Evolutionary conservation across 2,888 invertebrate species (phyloP), one percentile per base, ranked within the genome.

Genomic region (Pyrgus malvae): DNA sequence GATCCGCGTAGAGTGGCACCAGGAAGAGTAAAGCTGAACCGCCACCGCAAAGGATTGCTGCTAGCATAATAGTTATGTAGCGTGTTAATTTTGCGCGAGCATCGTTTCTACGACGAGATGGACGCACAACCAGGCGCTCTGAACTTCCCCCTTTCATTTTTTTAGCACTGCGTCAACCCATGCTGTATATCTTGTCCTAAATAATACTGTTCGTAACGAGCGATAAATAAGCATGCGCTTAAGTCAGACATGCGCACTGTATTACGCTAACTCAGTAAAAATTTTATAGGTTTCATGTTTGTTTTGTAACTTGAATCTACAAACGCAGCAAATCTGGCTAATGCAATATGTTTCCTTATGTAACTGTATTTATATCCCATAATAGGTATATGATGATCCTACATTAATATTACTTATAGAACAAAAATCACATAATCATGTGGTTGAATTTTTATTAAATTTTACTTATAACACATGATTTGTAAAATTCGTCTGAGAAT

Each of bases 141-240:
- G 87, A 87, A 68, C 89, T 87, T 68, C 90, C 89, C 63, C 90
- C 87, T 65, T 88, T 76, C 90, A 90, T 90, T 73, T 82, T n/a
- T 57, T 63, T 60, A 68, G 67, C 74, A 79, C 72, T 82, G 79
- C 82, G 82, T 88, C 88, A 88, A 81, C 83, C 86, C 88, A 88
- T 88, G 75, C 70, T 79, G 80, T 68, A 62, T 65, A 66, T 72
- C 72, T 73, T 77, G 71, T 66, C 69, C 75, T 58, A 70, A 67
- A 67, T 67, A 66, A 60, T 61, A 46, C 58, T 55, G 40, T 57
- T 46, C 31, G 23, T 17, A 48, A 29, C 56, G 62, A 70, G 21
- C 14, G 3, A 9, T 74, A 73, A 75, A 69, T 75, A 78, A 58
- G 66, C 85, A 74, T 83, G 86, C 85, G 83, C 80, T 31, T 45